Evolutionary conservation across 1,140 invertebrate species (phyloP), one percentile per base, ranked within the genome.

Genomic region (Papilio xuthus): DNA sequence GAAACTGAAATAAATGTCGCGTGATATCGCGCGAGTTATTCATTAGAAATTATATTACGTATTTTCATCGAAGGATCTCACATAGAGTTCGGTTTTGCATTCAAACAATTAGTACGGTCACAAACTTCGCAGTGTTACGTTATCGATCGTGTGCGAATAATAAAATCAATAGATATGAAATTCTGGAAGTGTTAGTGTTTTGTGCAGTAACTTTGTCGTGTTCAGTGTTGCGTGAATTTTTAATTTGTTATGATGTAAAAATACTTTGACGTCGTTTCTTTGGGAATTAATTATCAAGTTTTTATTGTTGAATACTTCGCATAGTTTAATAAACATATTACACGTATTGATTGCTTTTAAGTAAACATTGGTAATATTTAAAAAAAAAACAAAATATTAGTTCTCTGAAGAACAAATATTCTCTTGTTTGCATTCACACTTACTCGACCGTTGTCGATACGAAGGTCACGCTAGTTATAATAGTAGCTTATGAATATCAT

Each of bases 391-490:
- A 73, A 15, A 42, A n/a, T 47, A 42, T 7, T 73, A n/a, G 50
- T 47, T 50, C 10, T 37, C 12, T 12, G 15, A 37, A n/a, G 47
- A 75, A 80, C 47, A 67, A 47, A 73, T 18, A 42, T 81, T 28
- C 9, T 42, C 23, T 73, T 71, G 75, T 79, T 73, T 50, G 32
- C 67, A 56, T 80, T 85, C 79, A 78, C 82, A 79, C 72, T 84
- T 80, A 77, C 79, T 84, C 78, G 76, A 82, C 79, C 70, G 80
- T 81, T 81, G 67, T 75, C 47, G 79, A 79, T 81, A 78, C 82
- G 86, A 91, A 93, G 90, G 90, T 88, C 90, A 84, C 81, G 80
- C 78, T 75, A 80, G 88, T 90, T 85, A 79, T 80, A 78, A 82
- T 82, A 80, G 80, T 81, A 37, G 60, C 41, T 73, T 63, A 73